Base-by-base conservation (phyloP, 2,113 vertebrate genomes). In the Pteruthius melanotis region DNA sequence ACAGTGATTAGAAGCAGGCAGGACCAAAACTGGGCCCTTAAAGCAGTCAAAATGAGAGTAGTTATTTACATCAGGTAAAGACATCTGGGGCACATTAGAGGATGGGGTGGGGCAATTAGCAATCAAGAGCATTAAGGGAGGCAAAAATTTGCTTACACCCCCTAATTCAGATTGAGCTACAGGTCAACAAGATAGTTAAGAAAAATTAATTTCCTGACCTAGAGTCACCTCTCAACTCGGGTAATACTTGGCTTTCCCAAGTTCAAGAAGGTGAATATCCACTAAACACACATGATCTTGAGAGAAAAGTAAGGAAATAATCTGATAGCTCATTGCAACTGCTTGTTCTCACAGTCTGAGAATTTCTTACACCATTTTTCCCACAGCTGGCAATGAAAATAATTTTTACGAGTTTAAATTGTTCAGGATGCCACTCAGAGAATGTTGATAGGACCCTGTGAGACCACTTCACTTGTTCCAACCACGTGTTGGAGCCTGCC, bases 1-100 rank as follows among this genome's bases (percentile, higher is more conserved):
- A 45, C 7, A 30, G 22, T 31, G 54, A 69, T 16, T 30, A 7
- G 71, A 86, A 26, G n/a, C 26, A 76, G 42, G 28, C 15, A 76
- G 35, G 24, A 90, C 21, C 35, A 78, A 76, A 75, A 50, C 23
- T 28, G 13, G 39, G 33, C 57, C 44, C 13, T 78, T 22, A 71
- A 60, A 66, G 14, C 17, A 53, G 44, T 50, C 6, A 60, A 35
- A 78, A 68, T 7, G 16, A 45, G 5, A 44, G 5, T 4, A 56
- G 45, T 50, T 63, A 27, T 27, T 30, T 75, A 11, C 4, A 47
- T 9, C 16, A 87, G 30, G 23, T 71, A 39, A 56, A 77, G 45
- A 76, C 15, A 40, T 68, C 11, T 24, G 9, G 6, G 2, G 10
- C 1, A 3, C 13, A 5, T 5, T 49, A n/a, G 4, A 11, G 11